These are phyloP conservation scores for Morone chrysops DNA, from an alignment of 2,113 vertebrate genomes.

Conservation along the genomic window DNA sequence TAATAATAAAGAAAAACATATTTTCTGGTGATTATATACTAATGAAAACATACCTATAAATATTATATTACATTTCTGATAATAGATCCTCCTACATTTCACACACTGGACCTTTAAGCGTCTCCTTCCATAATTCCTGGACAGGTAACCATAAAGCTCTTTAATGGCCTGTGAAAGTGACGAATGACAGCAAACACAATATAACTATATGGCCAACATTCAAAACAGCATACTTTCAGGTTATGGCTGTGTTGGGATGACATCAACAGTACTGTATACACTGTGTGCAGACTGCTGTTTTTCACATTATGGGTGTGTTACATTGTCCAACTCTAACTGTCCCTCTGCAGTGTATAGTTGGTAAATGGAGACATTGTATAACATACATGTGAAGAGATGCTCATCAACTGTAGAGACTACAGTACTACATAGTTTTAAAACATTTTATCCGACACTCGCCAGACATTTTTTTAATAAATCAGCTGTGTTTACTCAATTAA, in stretches of 20 bases:
- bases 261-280: conserved; percentile 11
- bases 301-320: not conserved
- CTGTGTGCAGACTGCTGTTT: conserved; percentile 17
- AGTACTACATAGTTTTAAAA: no score
- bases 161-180: conserved; percentile 49
- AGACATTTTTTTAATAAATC: no score
- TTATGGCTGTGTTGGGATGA: conserved; percentile 40
- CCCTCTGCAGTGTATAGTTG: not conserved
- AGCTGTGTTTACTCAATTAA: no score
- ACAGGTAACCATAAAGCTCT: conserved; percentile 48
- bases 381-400: not conserved
- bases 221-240: conserved; percentile 9
- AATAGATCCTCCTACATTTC: no score
- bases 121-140: not conserved
- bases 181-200: conserved; percentile 16
- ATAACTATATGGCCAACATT: conserved; percentile 36
- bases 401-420: no score
- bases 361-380: not conserved
- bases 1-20: not conserved
- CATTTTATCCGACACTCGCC: no score
- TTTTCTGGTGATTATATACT: no score
- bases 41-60: no score
- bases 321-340: not conserved
- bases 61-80: no score
- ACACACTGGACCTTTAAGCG: not conserved